Conservation (phyloP, 2,113 vertebrate genomes). For the Halcyon malimbica region DNA sequence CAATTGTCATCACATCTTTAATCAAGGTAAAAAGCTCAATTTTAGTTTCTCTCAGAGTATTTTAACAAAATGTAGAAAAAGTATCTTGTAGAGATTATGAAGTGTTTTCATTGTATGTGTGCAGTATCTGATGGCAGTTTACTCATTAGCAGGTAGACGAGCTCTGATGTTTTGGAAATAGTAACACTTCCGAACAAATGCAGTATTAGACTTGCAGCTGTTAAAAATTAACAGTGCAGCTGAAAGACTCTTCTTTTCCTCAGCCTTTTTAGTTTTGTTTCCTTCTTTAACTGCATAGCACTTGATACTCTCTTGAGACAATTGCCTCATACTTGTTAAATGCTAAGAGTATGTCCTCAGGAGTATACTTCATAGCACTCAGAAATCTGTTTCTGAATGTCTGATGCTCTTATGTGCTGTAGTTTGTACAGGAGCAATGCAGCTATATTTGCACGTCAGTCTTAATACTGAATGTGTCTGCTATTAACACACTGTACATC, state of each 20-base stretch:
- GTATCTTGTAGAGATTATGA: background rate
- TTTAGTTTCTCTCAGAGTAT: conserved; percentile 54
- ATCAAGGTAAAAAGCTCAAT: conserved; percentile 90
- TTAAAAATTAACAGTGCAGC: background rate
- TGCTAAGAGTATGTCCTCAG: background rate
- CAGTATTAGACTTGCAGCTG: background rate
- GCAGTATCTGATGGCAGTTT: background rate
- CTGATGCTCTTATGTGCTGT: background rate
- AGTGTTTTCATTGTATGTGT: background rate
- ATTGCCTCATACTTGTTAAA: background rate
- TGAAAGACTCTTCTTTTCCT: background rate
- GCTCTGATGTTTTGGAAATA: background rate
- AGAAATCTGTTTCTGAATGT: background rate
- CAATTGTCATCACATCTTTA: conserved; percentile 96
- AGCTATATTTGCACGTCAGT: background rate
- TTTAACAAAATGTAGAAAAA: background rate
- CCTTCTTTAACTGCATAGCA: background rate
- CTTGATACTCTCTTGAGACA: background rate
- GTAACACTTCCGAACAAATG: background rate
- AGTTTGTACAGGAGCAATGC: background rate
- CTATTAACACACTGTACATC: background rate
- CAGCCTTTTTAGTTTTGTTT: background rate
- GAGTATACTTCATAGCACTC: background rate
- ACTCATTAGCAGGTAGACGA: background rate
- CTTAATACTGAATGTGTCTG: background rate